Conservation (phyloP, 2,797 vertebrate genomes). For the Benthosema pterotum region DNA sequence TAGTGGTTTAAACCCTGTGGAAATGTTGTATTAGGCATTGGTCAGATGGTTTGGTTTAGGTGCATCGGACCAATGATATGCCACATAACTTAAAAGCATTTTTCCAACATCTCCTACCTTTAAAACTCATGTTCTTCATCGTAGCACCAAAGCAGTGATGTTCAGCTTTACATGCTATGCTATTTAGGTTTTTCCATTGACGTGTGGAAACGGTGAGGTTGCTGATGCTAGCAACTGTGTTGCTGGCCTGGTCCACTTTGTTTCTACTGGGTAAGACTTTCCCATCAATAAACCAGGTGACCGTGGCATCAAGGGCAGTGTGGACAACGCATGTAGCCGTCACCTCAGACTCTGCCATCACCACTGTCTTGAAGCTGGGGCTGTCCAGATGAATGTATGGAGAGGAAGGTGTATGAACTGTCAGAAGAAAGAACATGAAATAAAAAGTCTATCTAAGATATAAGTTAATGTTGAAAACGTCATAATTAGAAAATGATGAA, state of each 20-base stretch:
- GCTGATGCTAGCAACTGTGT: slow-evolving; percentile 19
- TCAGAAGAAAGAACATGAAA: too few species aligned
- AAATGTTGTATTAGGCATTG: too few species aligned
- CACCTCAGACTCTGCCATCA: background rate
- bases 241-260: rapidly evolving
- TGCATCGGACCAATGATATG: too few species aligned
- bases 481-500: too few species aligned
- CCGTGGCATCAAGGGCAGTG: slow-evolving; percentile 13
- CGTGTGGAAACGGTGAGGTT: slow-evolving; percentile 18
- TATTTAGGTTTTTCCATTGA: slow-evolving; percentile 30
- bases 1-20: too few species aligned
- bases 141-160: slow-evolving; percentile 57
- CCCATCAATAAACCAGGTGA: slow-evolving; percentile 53
- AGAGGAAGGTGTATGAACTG: slow-evolving; percentile 21
- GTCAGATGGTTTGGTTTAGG: too few species aligned
- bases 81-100: too few species aligned
- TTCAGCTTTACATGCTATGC: slow-evolving; percentile 59
- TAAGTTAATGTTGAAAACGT: too few species aligned
- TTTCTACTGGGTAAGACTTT: rapidly evolving
- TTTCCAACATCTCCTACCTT: slow-evolving; percentile 39
- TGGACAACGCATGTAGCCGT: slow-evolving; percentile 54
- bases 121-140: background rate
- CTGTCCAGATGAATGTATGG: slow-evolving; percentile 56
- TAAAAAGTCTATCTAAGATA: too few species aligned
- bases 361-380: slow-evolving; percentile 50